A percentile compares a stretch with the other conserved stretches of the same genome.
phyloP scores from a whole-genome alignment of 2,888 invertebrate species.

The Xestoiulus laeticollis region DNA sequence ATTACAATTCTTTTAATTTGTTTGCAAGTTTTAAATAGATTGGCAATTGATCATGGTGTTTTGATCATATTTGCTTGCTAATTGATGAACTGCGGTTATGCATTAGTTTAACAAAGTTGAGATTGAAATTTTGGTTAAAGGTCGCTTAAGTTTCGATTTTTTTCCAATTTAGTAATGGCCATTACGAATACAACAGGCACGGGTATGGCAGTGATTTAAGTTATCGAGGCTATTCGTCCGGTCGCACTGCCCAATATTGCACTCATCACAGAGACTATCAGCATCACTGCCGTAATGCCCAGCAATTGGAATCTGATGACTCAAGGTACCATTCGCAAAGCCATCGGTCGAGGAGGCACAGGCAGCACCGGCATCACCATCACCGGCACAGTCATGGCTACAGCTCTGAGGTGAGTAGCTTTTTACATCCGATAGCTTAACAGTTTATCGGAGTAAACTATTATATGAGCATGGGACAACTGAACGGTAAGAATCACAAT shows the following conservation, averaged over 20 bases:
- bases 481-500: slow-evolving; percentile 46
- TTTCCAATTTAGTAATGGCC: slow-evolving; percentile 1
- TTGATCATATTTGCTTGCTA: too few relatives aligned
- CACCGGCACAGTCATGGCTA: slow-evolving; percentile 47
- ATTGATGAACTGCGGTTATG: too few relatives aligned
- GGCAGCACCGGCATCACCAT: slow-evolving; percentile 46
- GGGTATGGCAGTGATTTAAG: slow-evolving; percentile 49
- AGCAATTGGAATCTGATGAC: slow-evolving; percentile 40
- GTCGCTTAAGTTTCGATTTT: too few relatives aligned
- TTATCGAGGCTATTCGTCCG: slow-evolving; percentile 48
- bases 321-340: slow-evolving; percentile 54
- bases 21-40: too few relatives aligned
- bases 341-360: slow-evolving; percentile 48
- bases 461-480: slow-evolving; percentile 2
- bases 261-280: slow-evolving; percentile 47
- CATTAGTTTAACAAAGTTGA: too few relatives aligned
- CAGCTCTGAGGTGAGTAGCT: slow-evolving; percentile 47
- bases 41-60: too few relatives aligned
- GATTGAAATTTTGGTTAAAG: too few relatives aligned
- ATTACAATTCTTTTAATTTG: too few relatives aligned
- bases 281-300: slow-evolving; percentile 27
- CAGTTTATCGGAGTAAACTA: slow-evolving; percentile 29
- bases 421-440: slow-evolving; percentile 30
- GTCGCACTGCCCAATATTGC: slow-evolving; percentile 32
- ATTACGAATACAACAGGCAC: slow-evolving; percentile 10